A percentile compares a stretch with the other conserved stretches of the same genome.
Evolutionary conservation across 1,140 invertebrate species (phyloP).

Genomic region (Zaprionus camerounensis): DNA sequence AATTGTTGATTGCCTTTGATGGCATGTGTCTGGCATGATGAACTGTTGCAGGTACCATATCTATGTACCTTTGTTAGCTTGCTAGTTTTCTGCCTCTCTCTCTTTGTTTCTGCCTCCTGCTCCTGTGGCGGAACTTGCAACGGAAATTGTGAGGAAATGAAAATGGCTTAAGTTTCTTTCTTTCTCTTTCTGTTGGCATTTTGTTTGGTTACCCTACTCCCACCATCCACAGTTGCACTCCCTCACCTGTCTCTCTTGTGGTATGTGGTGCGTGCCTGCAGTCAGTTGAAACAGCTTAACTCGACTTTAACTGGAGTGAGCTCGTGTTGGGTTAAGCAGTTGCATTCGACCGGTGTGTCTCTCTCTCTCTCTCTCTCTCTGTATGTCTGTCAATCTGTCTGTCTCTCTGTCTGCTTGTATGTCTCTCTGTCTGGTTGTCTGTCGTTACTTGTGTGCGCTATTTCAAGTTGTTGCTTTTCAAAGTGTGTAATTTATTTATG

Average conservation of each 20-base stretch:
- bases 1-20: not conserved
- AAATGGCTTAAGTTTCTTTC: slow-evolving; percentile 71
- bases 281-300: slow-evolving; percentile 22
- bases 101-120: not conserved
- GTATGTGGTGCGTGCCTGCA: slow-evolving; percentile 27
- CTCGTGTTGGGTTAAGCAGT: slow-evolving; percentile 6
- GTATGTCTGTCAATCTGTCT: not conserved
- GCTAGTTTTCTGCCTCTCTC: not conserved
- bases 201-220: not conserved
- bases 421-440: not conserved
- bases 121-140: slow-evolving; percentile 48
- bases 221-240: not conserved
- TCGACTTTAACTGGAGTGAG: slow-evolving; percentile 9
- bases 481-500: slow-evolving; percentile 52
- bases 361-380: not conserved
- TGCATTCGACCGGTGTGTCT: not conserved
- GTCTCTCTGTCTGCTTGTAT: not conserved
- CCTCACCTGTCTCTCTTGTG: not conserved
- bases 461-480: slow-evolving; percentile 53
- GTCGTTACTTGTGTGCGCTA: slow-evolving; percentile 40
- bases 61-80: not conserved
- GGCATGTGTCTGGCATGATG: not conserved
- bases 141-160: slow-evolving; percentile 78
- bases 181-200: slow-evolving; percentile 15
- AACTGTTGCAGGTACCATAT: not conserved